phyloP scores from a whole-genome alignment of 2,113 vertebrate genomes.

The Chelonoidis abingdonii region DNA sequence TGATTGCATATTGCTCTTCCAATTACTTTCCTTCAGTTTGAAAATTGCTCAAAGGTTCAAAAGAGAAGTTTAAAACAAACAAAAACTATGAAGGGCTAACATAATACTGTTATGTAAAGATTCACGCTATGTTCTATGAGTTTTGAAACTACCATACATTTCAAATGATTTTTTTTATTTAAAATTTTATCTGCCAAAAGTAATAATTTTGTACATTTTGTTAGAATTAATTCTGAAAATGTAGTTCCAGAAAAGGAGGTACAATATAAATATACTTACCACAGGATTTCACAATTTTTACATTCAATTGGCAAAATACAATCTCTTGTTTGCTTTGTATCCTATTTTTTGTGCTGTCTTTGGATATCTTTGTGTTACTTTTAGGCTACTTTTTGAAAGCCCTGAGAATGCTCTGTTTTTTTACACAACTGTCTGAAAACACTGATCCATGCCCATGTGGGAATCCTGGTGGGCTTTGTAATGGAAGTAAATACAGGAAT shows the following conservation, averaged over 20 bases:
- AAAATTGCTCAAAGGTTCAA: conserved; percentile 47
- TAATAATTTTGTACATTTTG: conserved; percentile 35
- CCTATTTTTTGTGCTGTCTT: background rate
- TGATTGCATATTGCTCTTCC: conserved; percentile 50
- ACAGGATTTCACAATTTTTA: background rate
- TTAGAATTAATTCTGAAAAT: background rate
- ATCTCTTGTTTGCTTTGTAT: background rate
- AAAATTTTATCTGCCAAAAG: conserved; percentile 56
- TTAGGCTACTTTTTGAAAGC: conserved; percentile 23
- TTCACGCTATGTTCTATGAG: conserved; percentile 7
- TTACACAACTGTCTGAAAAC: conserved; percentile 27
- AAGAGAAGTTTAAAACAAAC: conserved; percentile 56
- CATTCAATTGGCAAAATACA: background rate
- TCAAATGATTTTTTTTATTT: conserved; percentile 55
- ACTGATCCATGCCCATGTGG: conserved; percentile 45
- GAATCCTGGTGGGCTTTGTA: conserved; percentile 47
- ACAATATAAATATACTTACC: background rate
- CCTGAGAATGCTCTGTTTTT: conserved; percentile 4
- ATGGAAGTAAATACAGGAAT: conserved; percentile 60
- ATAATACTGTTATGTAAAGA: conserved; percentile 68
- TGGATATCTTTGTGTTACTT: background rate
- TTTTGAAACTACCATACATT: conserved; percentile 60
- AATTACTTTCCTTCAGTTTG: conserved; percentile 54
- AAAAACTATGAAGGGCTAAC: conserved; percentile 67
- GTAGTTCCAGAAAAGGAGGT: background rate